A percentile compares a stretch with the other conserved stretches of the same genome.
Conservation (phyloP, 2,888 invertebrate species). For the Desoria tigrina region DNA sequence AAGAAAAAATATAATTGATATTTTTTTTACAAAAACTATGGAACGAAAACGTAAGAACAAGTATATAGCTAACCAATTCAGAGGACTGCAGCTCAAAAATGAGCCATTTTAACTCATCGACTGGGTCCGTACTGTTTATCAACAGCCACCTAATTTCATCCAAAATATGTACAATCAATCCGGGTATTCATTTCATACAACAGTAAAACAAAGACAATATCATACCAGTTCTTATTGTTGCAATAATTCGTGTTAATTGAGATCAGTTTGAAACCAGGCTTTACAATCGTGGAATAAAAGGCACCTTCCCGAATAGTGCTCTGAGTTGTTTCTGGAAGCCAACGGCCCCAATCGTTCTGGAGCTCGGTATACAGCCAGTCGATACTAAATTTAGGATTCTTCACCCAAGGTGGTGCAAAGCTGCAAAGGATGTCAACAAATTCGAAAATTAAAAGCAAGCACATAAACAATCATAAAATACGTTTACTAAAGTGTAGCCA, state of each 20-base stretch:
- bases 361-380: conserved; percentile 90
- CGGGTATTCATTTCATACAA: background rate
- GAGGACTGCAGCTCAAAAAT: conserved; percentile 91
- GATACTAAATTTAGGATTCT: conserved; percentile 74
- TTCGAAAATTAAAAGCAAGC: background rate
- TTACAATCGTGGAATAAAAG: conserved; percentile 86
- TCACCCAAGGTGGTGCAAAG: conserved; percentile 83
- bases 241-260: conserved; percentile 97
- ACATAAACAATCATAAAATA: background rate
- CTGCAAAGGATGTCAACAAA: conserved; percentile 35
- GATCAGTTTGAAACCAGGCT: conserved; percentile 85
- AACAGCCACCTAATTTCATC: conserved; percentile 73
- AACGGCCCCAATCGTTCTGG: conserved; percentile 84
- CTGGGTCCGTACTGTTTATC: conserved; percentile 93
- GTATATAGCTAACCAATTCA: too few relatives aligned
- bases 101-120: conserved; percentile 91
- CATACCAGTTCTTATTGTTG: conserved; percentile 88
- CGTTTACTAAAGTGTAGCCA: too few relatives aligned
- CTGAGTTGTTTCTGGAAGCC: conserved; percentile 85
- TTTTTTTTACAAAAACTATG: too few relatives aligned
- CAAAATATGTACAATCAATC: conserved; percentile 8
- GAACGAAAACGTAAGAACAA: too few relatives aligned
- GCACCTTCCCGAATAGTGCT: conserved; percentile 82
- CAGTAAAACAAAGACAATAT: background rate
- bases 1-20: too few relatives aligned